Percentiles rank a stretch among this genome's conserved stretches.
phyloP scores from a whole-genome alignment of 64 coral and sea anemone species.

The Acropora yongei region DNA sequence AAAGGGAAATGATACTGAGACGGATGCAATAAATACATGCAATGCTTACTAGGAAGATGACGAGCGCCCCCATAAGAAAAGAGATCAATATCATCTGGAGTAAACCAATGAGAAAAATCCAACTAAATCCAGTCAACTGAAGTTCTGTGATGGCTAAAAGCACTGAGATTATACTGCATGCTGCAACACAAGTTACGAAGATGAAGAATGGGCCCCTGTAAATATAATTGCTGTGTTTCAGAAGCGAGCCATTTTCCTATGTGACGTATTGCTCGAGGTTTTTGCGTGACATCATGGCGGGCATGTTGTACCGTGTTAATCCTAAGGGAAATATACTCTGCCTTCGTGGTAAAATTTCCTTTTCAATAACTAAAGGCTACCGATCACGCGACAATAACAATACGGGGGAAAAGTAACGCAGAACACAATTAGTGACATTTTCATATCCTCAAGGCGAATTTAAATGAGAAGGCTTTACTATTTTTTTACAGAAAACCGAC shows the following conservation, averaged over 20 bases:
- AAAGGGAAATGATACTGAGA: too few species aligned
- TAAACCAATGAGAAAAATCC: constrained; percentile 68
- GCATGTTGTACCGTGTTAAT: not conserved
- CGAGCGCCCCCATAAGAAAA: constrained; percentile 53
- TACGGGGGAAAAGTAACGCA: too few species aligned
- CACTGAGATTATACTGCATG: constrained; percentile 77
- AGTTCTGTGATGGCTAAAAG: constrained; percentile 84
- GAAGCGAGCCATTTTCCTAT: not conserved
- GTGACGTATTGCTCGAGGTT: too few species aligned
- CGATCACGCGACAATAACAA: too few species aligned
- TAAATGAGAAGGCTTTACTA: too few species aligned
- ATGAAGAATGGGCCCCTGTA: constrained; percentile 78
- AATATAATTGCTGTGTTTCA: not conserved
- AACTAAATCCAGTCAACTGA: constrained; percentile 70
- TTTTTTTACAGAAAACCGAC: too few species aligned
- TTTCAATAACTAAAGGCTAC: too few species aligned
- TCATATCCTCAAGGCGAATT: too few species aligned
- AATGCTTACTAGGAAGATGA: constrained; percentile 78
- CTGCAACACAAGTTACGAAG: constrained; percentile 67
- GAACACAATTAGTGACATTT: too few species aligned
- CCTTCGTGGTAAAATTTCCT: too few species aligned
- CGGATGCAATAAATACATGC: too few species aligned
- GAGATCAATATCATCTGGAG: constrained; percentile 76
- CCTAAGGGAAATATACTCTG: too few species aligned
- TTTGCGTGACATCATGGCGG: not conserved